Base-by-base conservation (phyloP, 2,888 invertebrate species). In the Sesamia inferens region DNA sequence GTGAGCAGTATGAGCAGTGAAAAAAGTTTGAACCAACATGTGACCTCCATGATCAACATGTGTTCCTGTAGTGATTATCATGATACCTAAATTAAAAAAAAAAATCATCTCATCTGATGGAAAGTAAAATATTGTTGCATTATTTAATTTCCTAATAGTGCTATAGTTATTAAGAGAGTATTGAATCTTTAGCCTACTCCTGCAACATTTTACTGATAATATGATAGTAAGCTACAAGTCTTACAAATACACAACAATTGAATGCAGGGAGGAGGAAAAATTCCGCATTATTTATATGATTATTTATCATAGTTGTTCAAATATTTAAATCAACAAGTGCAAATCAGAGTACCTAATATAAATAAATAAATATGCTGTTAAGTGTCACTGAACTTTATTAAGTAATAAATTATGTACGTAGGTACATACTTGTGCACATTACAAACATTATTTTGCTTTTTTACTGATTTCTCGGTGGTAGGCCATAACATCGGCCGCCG, bases 261-360 rank as follows among this genome's bases (percentile, higher is more conserved):
- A 6, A 14, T 48, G 14, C 5, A 24, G 54, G 44, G 48, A 48
- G 24, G 7, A 72, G 42, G 31, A 73, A 54, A 54, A 31, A 14
- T 2, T 58, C 14, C 5, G 22, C 19, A 22, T 54, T 72, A 73
- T 54, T 51, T 72, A 54, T 44, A 31, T 62, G 39, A 39, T 3
- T 13, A 47, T 31, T 72, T 54, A 54, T 47, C 44, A 54, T 39
- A 51, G 44, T 14, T 19, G 54, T 73, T 51, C 31, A 61, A 72
- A 72, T 61, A 54, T 54, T 42, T 61, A 74, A 47, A 54, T 54
- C 22, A 70, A 22, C 70, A 70, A 70, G 16, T n/a, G 14, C n/a
- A 16, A 10, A 44, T 71, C 55, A 61, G 31, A 31, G 31, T 31
- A n/a, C n/a, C n/a, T n/a, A 31, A 31, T 31, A 31, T 31, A 31